These are phyloP conservation scores for Dallia pectoralis DNA, from an alignment of 2,797 vertebrate genomes.

Conservation along the genomic window DNA sequence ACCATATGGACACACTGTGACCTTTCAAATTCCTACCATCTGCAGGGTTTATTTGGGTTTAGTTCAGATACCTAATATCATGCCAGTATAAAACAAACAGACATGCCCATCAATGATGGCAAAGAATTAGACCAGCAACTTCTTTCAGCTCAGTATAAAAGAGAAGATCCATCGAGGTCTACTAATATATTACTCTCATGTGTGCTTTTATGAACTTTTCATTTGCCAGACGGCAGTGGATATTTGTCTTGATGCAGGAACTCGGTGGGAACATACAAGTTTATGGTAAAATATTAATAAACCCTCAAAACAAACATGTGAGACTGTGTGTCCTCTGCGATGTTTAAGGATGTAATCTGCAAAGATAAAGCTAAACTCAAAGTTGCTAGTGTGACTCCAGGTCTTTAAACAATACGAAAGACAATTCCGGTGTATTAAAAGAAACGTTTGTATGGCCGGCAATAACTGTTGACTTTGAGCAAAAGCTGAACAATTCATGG, in stretches of 20 bases:
- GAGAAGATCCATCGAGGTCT: constrained; percentile 30
- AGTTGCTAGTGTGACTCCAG: constrained; percentile 23
- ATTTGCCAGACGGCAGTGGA: constrained; percentile 55
- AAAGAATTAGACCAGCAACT: constrained; percentile 40
- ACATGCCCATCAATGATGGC: constrained; percentile 38
- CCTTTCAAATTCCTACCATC: too few relatives aligned
- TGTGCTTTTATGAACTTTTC: constrained; percentile 67
- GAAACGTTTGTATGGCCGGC: constrained; percentile 41
- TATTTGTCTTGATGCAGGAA: constrained; percentile 48
- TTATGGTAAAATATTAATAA: constrained; percentile 71
- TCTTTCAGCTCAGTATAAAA: constrained; percentile 42
- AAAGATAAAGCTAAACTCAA: constrained; percentile 52
- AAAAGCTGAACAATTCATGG: constrained; percentile 59
- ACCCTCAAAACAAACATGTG: constrained; percentile 45
- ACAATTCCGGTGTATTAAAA: constrained; percentile 55
- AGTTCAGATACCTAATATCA: constrained; percentile 48
- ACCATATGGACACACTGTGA: too few relatives aligned
- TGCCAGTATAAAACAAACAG: constrained; percentile 42
- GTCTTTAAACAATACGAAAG: constrained; percentile 52
- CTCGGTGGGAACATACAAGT: constrained; percentile 52
- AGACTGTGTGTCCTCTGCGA: constrained; percentile 38
- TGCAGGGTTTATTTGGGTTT: constrained; percentile 23
- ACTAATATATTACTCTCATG: constrained; percentile 44
- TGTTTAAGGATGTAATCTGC: constrained; percentile 39
- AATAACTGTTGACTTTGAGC: constrained; percentile 51